Percentiles rank a stretch among this genome's conserved stretches.
Conservation (phyloP, 2,888 invertebrate genomes). For the Luffia ferchaultella region DNA sequence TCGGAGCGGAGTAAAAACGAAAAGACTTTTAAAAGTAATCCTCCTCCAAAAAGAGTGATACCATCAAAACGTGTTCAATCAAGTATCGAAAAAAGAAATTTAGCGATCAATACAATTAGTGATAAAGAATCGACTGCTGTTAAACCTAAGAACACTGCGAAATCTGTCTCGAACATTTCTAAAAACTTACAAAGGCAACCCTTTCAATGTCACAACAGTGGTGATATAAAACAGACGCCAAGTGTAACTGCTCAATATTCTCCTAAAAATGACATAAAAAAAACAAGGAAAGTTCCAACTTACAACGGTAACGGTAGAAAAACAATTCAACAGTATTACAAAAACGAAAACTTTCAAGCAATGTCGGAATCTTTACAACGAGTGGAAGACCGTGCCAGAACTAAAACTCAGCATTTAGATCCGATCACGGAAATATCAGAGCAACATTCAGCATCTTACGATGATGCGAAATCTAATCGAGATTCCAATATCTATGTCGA, state of each 20-base stretch:
- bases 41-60: too few species aligned
- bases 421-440: constrained; percentile 42
- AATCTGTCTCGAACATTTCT: constrained; percentile 31
- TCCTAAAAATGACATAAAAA: constrained; percentile 4
- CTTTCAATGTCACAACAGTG: constrained; percentile 29
- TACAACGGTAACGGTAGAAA: constrained; percentile 4
- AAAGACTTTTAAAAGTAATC: too few species aligned
- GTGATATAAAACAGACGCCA: constrained; percentile 21
- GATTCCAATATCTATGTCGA: constrained; percentile 25
- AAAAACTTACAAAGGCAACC: constrained; percentile 13
- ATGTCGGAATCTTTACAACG: constrained; percentile 31
- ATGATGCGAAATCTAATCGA: constrained; percentile 21
- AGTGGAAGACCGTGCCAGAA: constrained; percentile 20
- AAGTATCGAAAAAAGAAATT: too few species aligned
- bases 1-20: too few species aligned
- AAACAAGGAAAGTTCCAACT: constrained; percentile 4
- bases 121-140: constrained; percentile 9
- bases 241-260: not conserved
- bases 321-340: constrained; percentile 36
- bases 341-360: constrained; percentile 37
- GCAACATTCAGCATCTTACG: constrained; percentile 12
- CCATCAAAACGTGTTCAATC: too few species aligned
- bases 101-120: too few species aligned
- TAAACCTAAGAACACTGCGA: constrained; percentile 32
- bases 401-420: constrained; percentile 24